These are phyloP conservation scores for Oncopodura yosiiana DNA, from an alignment of 1,140 invertebrate species.

Conservation along the genomic window DNA sequence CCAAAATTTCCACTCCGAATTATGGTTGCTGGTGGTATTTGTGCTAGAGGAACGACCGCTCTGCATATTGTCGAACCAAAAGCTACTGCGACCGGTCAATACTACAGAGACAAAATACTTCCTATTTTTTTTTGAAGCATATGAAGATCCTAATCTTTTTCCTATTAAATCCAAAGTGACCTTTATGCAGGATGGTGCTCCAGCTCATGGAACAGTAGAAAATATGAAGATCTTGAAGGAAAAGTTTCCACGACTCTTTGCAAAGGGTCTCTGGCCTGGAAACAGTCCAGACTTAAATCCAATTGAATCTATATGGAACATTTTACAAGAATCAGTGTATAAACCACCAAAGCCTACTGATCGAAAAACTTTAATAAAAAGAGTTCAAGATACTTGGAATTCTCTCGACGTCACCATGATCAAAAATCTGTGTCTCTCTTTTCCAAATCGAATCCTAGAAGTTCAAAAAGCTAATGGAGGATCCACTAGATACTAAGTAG, in stretches of 20 bases:
- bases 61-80: background rate
- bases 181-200: conserved; percentile 9
- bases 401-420: background rate
- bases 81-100: background rate
- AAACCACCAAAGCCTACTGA: background rate
- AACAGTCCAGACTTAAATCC: conserved; percentile 1
- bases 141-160: background rate
- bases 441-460: background rate
- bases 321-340: background rate
- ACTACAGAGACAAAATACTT: conserved; percentile 9
- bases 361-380: background rate
- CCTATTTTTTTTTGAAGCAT: background rate
- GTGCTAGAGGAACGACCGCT: background rate
- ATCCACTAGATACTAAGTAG: background rate
- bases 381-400: conserved; percentile 3
- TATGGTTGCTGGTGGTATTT: conserved; percentile 11
- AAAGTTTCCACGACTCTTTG: background rate
- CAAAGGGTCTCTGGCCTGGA: background rate
- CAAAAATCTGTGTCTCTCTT: background rate
- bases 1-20: conserved; percentile 8
- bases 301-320: background rate
- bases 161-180: background rate
- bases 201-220: background rate
- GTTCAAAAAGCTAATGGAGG: background rate
- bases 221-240: background rate